Conservation (phyloP, 2,888 invertebrate species). For the Geophilus truncorum region DNA sequence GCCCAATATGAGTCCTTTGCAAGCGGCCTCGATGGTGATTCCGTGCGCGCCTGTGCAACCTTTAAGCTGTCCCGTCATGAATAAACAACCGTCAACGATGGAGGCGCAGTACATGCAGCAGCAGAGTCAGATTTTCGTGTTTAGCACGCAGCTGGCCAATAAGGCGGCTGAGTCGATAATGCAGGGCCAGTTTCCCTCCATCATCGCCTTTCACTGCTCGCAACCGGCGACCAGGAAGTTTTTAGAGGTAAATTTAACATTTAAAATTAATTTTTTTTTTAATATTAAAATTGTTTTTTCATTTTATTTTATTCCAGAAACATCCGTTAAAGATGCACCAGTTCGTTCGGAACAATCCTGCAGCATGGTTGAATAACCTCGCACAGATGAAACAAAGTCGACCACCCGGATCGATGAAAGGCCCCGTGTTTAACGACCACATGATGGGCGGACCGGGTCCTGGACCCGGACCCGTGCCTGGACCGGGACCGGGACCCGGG, state of each 20-base stretch:
- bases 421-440: conserved; percentile 33
- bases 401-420: conserved; percentile 35
- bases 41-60: conserved; percentile 29
- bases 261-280: no score
- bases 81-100: conserved; percentile 61
- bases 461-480: conserved; percentile 32
- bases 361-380: conserved; percentile 72
- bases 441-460: conserved; percentile 30
- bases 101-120: conserved; percentile 88
- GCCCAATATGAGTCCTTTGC: conserved; percentile 15
- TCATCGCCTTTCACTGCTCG: conserved; percentile 91
- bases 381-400: conserved; percentile 55
- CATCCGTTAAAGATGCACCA: conserved; percentile 85
- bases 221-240: conserved; percentile 93
- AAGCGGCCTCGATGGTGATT: conserved; percentile 17
- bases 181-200: conserved; percentile 81
- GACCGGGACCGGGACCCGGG: conserved; percentile 31
- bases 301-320: conserved; percentile 74
- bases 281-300: no score
- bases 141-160: conserved; percentile 89
- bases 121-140: conserved; percentile 96
- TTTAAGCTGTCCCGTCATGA: conserved; percentile 55
- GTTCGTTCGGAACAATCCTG: conserved; percentile 74
- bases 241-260: conserved; percentile 70
- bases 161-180: conserved; percentile 89